Conservation (phyloP, 2,888 invertebrate genomes). For the Orthonychiurus folsomi region DNA sequence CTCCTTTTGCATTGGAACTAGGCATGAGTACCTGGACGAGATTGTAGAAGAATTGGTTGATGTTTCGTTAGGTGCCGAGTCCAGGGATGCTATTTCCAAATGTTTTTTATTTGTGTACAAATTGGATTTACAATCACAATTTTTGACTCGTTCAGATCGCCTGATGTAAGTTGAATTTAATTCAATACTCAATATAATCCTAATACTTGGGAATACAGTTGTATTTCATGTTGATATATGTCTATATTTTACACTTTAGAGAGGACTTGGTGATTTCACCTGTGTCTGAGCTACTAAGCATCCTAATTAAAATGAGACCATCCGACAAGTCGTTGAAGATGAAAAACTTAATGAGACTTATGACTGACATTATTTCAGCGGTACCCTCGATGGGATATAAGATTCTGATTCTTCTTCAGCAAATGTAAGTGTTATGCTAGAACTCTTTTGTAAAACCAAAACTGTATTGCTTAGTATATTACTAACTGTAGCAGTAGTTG, state of each 20-base stretch:
- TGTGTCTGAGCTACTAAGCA: slow-evolving; percentile 27
- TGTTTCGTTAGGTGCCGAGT: slow-evolving; percentile 30
- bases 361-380: slow-evolving; percentile 31
- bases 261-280: slow-evolving; percentile 32
- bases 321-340: slow-evolving; percentile 31
- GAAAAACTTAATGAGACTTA: slow-evolving; percentile 31
- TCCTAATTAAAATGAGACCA: slow-evolving; percentile 27
- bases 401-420: slow-evolving; percentile 31
- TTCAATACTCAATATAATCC: not conserved
- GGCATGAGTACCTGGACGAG: slow-evolving; percentile 33
- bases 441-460: no score
- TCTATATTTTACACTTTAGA: slow-evolving; percentile 18
- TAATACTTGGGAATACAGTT: not conserved
- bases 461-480: no score
- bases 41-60: slow-evolving; percentile 30
- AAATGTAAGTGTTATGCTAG: slow-evolving; percentile 28
- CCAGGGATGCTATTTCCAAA: slow-evolving; percentile 26
- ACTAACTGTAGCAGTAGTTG: no score
- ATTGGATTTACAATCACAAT: slow-evolving; percentile 28
- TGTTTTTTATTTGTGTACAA: slow-evolving; percentile 33
- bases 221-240: slow-evolving; percentile 1
- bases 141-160: no score
- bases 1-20: slow-evolving; percentile 4
- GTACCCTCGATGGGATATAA: slow-evolving; percentile 30
- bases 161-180: no score